Percentiles rank a stretch among this genome's conserved stretches.
These are phyloP conservation scores for Onychostruthus taczanowskii DNA, from an alignment of 2,113 vertebrate species.

Conservation along the genomic window DNA sequence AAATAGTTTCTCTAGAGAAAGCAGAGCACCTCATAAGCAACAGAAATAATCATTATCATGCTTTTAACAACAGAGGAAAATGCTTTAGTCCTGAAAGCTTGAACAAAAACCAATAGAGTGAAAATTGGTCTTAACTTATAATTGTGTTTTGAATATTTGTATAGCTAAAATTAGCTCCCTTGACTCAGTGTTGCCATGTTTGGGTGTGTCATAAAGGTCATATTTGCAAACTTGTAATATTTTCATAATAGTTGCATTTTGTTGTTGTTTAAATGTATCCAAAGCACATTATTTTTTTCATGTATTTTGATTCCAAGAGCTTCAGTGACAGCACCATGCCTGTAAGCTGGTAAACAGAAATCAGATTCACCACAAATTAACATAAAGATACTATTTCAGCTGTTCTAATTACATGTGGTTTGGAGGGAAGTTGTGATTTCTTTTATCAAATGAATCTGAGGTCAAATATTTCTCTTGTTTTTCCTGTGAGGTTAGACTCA, in stretches of 20 bases:
- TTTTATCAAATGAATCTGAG: background rate
- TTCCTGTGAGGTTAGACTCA: background rate
- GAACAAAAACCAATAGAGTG: background rate
- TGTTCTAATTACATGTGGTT: background rate
- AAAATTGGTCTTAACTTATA: background rate
- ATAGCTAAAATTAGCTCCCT: background rate
- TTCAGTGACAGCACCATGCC: background rate
- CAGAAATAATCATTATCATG: background rate
- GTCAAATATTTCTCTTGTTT: background rate
- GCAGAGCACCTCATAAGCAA: background rate
- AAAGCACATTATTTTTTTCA: background rate
- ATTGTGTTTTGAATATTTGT: background rate
- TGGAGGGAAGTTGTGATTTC: background rate
- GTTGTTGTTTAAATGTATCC: background rate
- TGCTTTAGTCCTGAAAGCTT: background rate
- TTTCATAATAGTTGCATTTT: background rate
- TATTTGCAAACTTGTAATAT: background rate
- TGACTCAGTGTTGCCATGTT: background rate
- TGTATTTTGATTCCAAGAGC: background rate
- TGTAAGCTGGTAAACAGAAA: background rate
- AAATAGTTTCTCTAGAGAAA: background rate
- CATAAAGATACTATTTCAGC: background rate
- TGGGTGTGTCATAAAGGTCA: background rate
- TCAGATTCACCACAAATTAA: background rate
- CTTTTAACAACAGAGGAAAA: background rate